Evolutionary conservation across 2,797 vertebrate genomes (phyloP).

Genomic region (Bufotes viridis): DNA sequence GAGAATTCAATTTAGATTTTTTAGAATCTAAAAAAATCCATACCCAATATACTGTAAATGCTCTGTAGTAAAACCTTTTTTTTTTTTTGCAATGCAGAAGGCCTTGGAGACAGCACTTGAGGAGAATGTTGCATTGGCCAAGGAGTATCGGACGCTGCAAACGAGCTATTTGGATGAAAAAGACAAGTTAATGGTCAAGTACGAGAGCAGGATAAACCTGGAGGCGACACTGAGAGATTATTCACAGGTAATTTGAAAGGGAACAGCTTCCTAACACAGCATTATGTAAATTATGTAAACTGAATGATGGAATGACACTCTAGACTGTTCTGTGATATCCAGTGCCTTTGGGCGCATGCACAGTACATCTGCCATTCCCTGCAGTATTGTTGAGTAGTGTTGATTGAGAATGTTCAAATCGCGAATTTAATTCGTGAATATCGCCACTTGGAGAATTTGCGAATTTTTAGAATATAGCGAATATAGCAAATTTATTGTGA

Average conservation of each 20-base stretch:
- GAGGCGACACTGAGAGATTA: constrained; percentile 71
- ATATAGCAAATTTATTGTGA: no score
- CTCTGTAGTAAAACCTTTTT: neutral
- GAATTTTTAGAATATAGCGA: no score
- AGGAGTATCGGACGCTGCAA: constrained; percentile 74
- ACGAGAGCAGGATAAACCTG: constrained; percentile 69
- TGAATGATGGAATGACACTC: neutral
- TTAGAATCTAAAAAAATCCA: no score
- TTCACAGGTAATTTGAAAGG: constrained; percentile 74
- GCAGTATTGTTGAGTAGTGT: no score
- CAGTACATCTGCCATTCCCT: no score
- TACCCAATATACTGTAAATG: neutral
- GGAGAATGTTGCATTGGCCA: constrained; percentile 78
- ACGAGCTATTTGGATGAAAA: constrained; percentile 71
- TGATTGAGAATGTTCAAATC: no score
- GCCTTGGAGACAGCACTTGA: constrained; percentile 68
- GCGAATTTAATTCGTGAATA: no score
- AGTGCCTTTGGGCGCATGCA: no score
- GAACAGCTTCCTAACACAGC: neutral
- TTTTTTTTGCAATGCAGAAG: constrained; percentile 70
- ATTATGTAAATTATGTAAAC: neutral
- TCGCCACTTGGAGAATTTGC: no score
- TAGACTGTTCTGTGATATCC: neutral
- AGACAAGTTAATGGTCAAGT: constrained; percentile 68
- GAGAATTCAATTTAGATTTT: no score